A percentile compares a stretch with the other conserved stretches of the same genome.
phyloP scores from a whole-genome alignment of 2,888 invertebrate genomes.

The Drosophila atroscutellata region DNA sequence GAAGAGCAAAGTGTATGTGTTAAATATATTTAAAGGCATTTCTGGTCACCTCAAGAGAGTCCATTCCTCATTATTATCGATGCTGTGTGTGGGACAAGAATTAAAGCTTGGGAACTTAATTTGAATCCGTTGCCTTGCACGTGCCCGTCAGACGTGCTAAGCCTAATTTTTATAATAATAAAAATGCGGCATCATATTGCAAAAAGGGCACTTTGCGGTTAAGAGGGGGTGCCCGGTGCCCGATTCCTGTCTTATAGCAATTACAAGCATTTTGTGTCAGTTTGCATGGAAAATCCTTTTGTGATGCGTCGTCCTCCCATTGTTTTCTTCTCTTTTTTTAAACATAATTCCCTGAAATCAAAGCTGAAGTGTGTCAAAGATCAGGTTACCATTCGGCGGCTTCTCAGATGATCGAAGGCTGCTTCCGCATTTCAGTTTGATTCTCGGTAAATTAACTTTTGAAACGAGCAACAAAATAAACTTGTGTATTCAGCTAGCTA shows the following conservation, averaged over 20 bases:
- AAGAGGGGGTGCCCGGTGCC: constrained; percentile 10
- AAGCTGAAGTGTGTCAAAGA: constrained; percentile 76
- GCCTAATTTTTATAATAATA: constrained; percentile 80
- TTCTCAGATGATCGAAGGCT: constrained; percentile 52
- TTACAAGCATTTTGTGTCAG: constrained; percentile 81
- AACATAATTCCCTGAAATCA: constrained; percentile 75
- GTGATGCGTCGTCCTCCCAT: constrained; percentile 41
- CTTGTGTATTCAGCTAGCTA: constrained; percentile 29
- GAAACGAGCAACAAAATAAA: constrained; percentile 47
- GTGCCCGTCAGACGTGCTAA: constrained; percentile 69
- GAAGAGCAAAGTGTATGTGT: constrained; percentile 67
- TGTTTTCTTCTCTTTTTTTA: constrained; percentile 31
- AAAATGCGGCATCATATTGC: constrained; percentile 66
- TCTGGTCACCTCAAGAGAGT: constrained; percentile 1
- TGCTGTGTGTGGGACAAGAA: constrained; percentile 13
- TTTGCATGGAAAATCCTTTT: constrained; percentile 72
- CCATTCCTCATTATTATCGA: constrained; percentile 31
- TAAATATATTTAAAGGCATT: constrained; percentile 46
- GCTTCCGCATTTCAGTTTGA: constrained; percentile 69
- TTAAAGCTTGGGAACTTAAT: constrained; percentile 41
- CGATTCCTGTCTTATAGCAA: constrained; percentile 54
- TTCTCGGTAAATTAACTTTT: constrained; percentile 79
- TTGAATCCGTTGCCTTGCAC: constrained; percentile 56
- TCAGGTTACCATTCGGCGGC: constrained; percentile 67
- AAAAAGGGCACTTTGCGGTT: constrained; percentile 62